Base-by-base conservation (phyloP, 2,113 vertebrate genomes). In the Tringa solitaria region DNA sequence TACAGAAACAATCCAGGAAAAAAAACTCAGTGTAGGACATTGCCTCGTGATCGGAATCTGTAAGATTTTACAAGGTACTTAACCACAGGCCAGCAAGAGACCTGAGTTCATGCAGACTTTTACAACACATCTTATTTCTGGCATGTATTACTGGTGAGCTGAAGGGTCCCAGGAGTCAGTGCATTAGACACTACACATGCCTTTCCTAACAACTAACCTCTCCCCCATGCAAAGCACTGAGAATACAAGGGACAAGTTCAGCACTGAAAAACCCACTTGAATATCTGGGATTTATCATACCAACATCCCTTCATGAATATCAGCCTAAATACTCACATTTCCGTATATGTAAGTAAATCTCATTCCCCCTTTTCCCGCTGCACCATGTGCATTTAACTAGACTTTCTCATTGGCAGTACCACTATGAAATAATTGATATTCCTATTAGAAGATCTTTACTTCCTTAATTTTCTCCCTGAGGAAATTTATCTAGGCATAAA, bases 401-500 rank as follows among this genome's bases (percentile, higher is more conserved):
- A 51, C 24, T 6, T 75, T 12, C 14, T 86, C 8, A 17, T 33
- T 81, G 32, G 10, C 54, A 16, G 3, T 54, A 83, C 4, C 22
- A 54, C 22, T 59, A 54, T 19, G 54, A 83, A 77, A 76, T 73
- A 80, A 80, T 59, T 92, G 21, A 67, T 89, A 93, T 75, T 68
- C 54, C 13, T 84, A 41, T 75, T 84, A 81, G 24, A 65, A 53
- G 35, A 15, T 46, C 28, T 46, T 88, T 70, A 69, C 41, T 90
- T 90, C 20, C 68, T 59, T 90, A 93, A 76, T 86, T 93, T 81
- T 95, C 17, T 90, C 73, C 28, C 79, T 74, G 30, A 93, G 54
- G 72, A 81, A 72, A 84, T 80, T 86, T 90, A 86, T 83, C 67
- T 70, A 74, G 12, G 5, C 33, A 27, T 74, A 94, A 79, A 74